Percentiles rank a stretch among this genome's conserved stretches.
phyloP scores from a whole-genome alignment of 1,140 invertebrate species.

The Hyles vespertilio region DNA sequence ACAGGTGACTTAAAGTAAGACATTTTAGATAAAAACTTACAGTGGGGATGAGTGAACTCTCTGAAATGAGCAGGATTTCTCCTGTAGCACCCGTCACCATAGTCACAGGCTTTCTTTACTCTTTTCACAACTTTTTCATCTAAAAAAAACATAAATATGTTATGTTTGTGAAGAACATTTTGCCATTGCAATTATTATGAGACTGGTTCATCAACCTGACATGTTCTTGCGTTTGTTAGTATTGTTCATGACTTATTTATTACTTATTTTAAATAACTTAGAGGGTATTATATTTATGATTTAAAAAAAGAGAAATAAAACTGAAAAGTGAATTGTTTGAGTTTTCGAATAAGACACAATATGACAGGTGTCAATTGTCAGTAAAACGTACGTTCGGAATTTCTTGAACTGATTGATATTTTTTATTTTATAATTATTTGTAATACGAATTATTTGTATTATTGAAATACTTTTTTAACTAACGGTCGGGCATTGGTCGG shows the following conservation, averaged over 20 bases:
- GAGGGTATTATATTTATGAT: not conserved
- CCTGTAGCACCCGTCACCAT: slow-evolving; percentile 85
- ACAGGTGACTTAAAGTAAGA: not conserved
- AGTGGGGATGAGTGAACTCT: slow-evolving; percentile 86
- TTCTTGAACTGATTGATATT: too few relatives aligned
- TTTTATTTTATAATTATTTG: too few relatives aligned
- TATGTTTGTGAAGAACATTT: not conserved
- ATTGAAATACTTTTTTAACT: too few relatives aligned
- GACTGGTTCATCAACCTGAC: not conserved
- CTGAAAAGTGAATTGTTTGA: not conserved
- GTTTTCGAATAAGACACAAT: too few relatives aligned
- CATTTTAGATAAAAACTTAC: slow-evolving; percentile 66
- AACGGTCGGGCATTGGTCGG: too few relatives aligned
- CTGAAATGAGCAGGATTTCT: slow-evolving; percentile 88
- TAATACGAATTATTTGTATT: too few relatives aligned
- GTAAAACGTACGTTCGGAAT: too few relatives aligned
- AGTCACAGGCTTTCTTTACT: slow-evolving; percentile 78
- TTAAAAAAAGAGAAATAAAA: not conserved
- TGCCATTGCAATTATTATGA: slow-evolving; percentile 8
- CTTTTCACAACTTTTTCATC: slow-evolving; percentile 41
- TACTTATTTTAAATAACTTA: too few relatives aligned
- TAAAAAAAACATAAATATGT: slow-evolving; percentile 20
- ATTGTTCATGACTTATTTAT: not conserved
- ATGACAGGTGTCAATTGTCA: too few relatives aligned
- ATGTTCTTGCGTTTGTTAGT: slow-evolving; percentile 5